Base-by-base conservation (phyloP, 2,888 invertebrate species). In the Lepidocyrtinus sp. region DNA sequence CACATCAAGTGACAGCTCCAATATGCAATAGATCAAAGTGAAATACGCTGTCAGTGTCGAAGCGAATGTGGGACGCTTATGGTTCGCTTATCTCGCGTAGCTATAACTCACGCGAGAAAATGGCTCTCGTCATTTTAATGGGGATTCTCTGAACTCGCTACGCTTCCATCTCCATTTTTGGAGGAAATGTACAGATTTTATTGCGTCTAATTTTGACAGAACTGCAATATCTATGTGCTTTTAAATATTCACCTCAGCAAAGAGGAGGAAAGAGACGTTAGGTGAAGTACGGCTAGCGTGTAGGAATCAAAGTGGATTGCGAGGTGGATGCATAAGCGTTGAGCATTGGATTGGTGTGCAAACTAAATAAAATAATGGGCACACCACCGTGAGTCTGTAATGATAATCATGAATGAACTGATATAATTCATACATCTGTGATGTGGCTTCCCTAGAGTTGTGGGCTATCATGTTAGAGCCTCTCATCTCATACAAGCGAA, bases 391-490 rank as follows among this genome's bases (percentile, higher is more conserved):
- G n/a, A n/a, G n/a, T n/a, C n/a, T n/a, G n/a, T n/a, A n/a, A 55
- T 55, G n/a, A 55, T 55, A 55, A 36, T 55, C 55, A 55, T 55
- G 55, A 55, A 55, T 55, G 55, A 55, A 55, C 15, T n/a, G 17
- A 12, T 55, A 55, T 15, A 3, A 55, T 17, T 55, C 9, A 55
- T 55, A n/a, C 17, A 5, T 12, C 36, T 36, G 2, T n/a, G n/a
- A n/a, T 55, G 15, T 55, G 55, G 15, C 17, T 55, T n/a, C 17
- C n/a, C n/a, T 9, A 55, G 55, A 12, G 36, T 36, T 5, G 36
- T 36, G 36, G 55, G 7, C 9, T 55, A 55, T 55, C 55, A 55
- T 55, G 17, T n/a, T n/a, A n/a, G n/a, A n/a, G n/a, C n/a, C n/a
- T n/a, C n/a, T n/a, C n/a, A n/a, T n/a, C n/a, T n/a, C n/a, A n/a